Evolutionary conservation across 2,113 vertebrate species (phyloP).

Genomic region (Labrus mixtus): DNA sequence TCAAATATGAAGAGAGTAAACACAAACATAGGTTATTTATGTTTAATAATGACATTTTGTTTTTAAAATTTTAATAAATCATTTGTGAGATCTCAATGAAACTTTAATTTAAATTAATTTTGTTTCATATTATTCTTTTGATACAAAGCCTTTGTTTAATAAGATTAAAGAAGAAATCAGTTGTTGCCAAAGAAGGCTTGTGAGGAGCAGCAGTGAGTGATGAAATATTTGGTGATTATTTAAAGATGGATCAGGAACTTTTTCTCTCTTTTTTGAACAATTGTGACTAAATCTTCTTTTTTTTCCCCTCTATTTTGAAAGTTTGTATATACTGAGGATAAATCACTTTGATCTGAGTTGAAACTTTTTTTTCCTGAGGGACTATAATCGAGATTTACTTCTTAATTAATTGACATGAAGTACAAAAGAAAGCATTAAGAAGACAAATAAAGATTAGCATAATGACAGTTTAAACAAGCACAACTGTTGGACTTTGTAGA

Average conservation of each 20-base stretch:
- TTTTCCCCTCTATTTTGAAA: neutral
- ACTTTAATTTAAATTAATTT: conserved; percentile 56
- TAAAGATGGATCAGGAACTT: conserved; percentile 26
- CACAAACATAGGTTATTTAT: too few species aligned
- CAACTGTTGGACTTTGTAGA: neutral
- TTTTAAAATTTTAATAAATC: neutral
- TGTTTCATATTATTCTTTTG: conserved; percentile 29
- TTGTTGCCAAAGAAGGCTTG: conserved; percentile 21
- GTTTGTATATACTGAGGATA: neutral
- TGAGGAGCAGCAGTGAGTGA: conserved; percentile 17
- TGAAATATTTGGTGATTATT: conserved; percentile 34
- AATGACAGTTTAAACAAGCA: neutral
- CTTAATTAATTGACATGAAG: neutral
- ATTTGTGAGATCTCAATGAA: conserved; percentile 57
- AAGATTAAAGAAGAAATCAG: conserved; percentile 45
- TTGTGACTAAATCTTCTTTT: conserved; percentile 3
- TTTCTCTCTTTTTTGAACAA: conserved; percentile 10
- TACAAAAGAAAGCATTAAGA: neutral
- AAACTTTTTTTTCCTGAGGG: neutral
- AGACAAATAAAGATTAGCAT: neutral
- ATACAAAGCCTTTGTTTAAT: conserved; percentile 47
- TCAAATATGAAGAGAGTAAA: too few species aligned
- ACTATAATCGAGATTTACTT: neutral
- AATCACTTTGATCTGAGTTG: neutral
- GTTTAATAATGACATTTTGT: conserved; percentile 2